Evolutionary conservation across 2,797 vertebrate species (phyloP).

Genomic region (Spinibarbus caldwelli): DNA sequence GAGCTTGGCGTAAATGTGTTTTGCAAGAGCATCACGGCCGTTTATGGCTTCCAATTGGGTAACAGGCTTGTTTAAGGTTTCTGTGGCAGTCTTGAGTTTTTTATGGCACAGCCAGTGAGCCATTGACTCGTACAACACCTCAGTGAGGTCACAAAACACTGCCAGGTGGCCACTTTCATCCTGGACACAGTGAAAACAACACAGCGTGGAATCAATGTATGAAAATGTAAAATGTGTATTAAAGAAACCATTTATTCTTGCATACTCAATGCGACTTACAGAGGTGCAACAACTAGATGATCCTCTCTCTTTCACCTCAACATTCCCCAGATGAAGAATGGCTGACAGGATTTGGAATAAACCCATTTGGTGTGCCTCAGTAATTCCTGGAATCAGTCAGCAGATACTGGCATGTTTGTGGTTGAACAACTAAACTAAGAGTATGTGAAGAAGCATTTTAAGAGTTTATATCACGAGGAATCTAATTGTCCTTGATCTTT

Average conservation of each 20-base stretch:
- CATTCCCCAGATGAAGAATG: constrained; percentile 94
- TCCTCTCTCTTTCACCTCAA: constrained; percentile 86
- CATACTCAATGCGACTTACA: constrained; percentile 75
- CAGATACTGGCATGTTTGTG: constrained; percentile 1
- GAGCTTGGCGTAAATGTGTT: constrained; percentile 92
- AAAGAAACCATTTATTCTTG: background rate
- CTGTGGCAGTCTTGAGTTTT: constrained; percentile 88
- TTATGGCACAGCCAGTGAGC: constrained; percentile 94
- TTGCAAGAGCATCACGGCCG: constrained; percentile 91
- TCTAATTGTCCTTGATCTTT: background rate
- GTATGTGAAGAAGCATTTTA: constrained; percentile 1
- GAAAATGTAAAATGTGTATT: background rate
- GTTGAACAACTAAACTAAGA: background rate
- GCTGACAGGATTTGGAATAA: constrained; percentile 92
- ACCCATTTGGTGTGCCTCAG: constrained; percentile 88
- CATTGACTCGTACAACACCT: constrained; percentile 90
- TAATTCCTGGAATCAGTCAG: constrained; percentile 80
- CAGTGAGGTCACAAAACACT: constrained; percentile 92
- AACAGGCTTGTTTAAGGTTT: constrained; percentile 91
- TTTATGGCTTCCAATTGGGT: constrained; percentile 86
- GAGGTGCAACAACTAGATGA: constrained; percentile 85
- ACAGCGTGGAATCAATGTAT: background rate
- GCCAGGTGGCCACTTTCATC: constrained; percentile 84
- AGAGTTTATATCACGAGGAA: background rate
- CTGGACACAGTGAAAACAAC: constrained; percentile 71